Percentiles rank a stretch among this genome's conserved stretches.
Conservation (phyloP, 1,140 invertebrate genomes). For the Psix sp. region DNA sequence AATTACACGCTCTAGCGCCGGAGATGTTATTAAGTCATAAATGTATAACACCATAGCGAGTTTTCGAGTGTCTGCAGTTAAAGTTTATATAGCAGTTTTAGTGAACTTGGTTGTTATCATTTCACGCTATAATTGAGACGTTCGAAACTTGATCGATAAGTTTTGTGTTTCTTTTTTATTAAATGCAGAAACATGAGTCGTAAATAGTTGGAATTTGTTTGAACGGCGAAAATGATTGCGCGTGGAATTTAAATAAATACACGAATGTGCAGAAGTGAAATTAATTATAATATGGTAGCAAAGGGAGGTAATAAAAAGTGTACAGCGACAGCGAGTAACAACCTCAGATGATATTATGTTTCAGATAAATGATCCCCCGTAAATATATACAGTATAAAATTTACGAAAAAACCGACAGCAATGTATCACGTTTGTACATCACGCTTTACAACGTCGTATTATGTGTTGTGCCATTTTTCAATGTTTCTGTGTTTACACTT, state of each 20-base stretch:
- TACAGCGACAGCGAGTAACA: slow-evolving; percentile 40
- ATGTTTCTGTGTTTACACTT: slow-evolving; percentile 2
- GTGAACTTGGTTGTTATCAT: too few relatives aligned
- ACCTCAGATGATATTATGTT: slow-evolving; percentile 53
- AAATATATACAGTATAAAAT: slow-evolving; percentile 39
- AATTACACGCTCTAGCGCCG: slow-evolving; percentile 15
- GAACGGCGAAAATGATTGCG: background rate
- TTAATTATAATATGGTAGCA: slow-evolving; percentile 50
- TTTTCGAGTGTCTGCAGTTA: background rate
- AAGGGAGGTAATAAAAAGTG: slow-evolving; percentile 43
- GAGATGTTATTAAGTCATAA: slow-evolving; percentile 40
- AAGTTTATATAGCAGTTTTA: slow-evolving; percentile 7
- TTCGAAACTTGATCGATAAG: too few relatives aligned
- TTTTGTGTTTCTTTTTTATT: background rate
- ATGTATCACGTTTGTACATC: slow-evolving; percentile 54
- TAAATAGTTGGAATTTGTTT: too few relatives aligned
- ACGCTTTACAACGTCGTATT: slow-evolving; percentile 35
- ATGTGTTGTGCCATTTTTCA: slow-evolving; percentile 30
- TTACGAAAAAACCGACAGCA: slow-evolving; percentile 34
- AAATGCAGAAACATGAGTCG: slow-evolving; percentile 1
- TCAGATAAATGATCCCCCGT: slow-evolving; percentile 57
- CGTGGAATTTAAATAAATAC: slow-evolving; percentile 1
- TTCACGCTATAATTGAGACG: too few relatives aligned
- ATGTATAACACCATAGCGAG: slow-evolving; percentile 16
- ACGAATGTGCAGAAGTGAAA: slow-evolving; percentile 42